phyloP scores from a whole-genome alignment of 1,140 invertebrate genomes.

The Scaptomyza graminum region DNA sequence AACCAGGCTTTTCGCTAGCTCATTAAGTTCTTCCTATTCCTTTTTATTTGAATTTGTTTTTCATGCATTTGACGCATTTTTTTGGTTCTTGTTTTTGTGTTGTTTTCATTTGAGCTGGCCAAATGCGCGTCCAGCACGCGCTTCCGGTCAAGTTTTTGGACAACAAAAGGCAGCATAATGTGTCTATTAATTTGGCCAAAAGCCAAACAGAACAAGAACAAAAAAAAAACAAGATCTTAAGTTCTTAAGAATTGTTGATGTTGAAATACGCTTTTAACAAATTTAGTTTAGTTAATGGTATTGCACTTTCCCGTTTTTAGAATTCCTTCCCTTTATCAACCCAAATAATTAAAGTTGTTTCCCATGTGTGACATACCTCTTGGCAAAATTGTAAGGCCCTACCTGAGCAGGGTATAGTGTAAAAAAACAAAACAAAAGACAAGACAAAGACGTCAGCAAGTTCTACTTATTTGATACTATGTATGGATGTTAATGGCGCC shows the following conservation, averaged over 20 bases:
- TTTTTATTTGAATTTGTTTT: conserved; percentile 3
- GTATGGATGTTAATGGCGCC: conserved; percentile 42
- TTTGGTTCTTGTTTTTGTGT: conserved; percentile 18
- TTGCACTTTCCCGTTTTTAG: too few species aligned
- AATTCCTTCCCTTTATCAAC: too few species aligned
- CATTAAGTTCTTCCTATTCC: conserved; percentile 10
- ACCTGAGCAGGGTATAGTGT: not conserved
- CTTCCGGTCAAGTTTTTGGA: conserved; percentile 45
- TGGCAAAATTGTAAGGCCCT: too few species aligned
- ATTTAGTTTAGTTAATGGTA: too few species aligned
- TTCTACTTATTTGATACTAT: not conserved
- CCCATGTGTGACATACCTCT: too few species aligned
- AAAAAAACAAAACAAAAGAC: not conserved
- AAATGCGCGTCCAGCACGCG: conserved; percentile 69
- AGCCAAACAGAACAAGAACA: conserved; percentile 3
- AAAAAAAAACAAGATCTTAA: conserved; percentile 8
- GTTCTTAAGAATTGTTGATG: not conserved
- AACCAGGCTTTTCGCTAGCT: conserved; percentile 8
- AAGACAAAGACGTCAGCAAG: not conserved
- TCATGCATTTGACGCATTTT: conserved; percentile 45
- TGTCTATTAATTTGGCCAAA: conserved; percentile 57
- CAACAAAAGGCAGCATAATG: conserved; percentile 32
- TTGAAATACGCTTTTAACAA: not conserved
- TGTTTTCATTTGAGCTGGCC: conserved; percentile 66
- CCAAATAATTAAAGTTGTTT: too few species aligned